phyloP scores from a whole-genome alignment of 2,113 vertebrate species.

The Labrus mixtus region DNA sequence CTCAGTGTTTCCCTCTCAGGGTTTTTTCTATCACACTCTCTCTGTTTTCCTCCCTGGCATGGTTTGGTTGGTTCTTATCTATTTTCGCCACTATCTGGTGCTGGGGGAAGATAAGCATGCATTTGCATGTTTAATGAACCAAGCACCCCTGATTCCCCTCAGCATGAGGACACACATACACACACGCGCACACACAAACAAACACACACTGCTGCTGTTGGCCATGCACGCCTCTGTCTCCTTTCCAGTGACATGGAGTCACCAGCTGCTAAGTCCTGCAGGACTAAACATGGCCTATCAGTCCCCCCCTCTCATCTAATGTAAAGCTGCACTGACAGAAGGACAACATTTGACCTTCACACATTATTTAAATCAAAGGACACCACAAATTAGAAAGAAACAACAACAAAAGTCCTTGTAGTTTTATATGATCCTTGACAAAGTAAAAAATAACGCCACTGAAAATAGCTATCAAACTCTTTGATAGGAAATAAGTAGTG shows the following conservation, averaged over 20 bases:
- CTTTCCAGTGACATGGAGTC: constrained; percentile 69
- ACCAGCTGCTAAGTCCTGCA: constrained; percentile 72
- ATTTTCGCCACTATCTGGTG: constrained; percentile 85
- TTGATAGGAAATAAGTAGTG: too few species aligned
- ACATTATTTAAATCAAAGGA: neutral
- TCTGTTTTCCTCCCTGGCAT: constrained; percentile 57
- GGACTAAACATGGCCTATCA: constrained; percentile 55
- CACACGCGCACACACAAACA: neutral
- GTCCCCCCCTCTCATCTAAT: constrained; percentile 14
- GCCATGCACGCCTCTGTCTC: constrained; percentile 65
- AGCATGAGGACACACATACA: constrained; percentile 61
- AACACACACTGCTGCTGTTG: constrained; percentile 27
- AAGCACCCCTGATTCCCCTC: constrained; percentile 67
- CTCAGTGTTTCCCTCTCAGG: constrained; percentile 41
- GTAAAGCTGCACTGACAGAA: constrained; percentile 29
- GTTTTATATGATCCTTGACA: too few species aligned
- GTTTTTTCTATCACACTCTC: constrained; percentile 29
- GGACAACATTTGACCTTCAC: constrained; percentile 8
- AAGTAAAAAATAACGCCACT: too few species aligned
- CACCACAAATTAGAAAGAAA: neutral
- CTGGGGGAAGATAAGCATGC: constrained; percentile 85
- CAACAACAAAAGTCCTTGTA: neutral
- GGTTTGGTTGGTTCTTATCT: constrained; percentile 80
- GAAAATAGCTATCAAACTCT: too few species aligned
- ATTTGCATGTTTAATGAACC: constrained; percentile 88